Percentiles rank a stretch among this genome's conserved stretches.
Conservation (phyloP, 2,888 invertebrate species). For the Micoletzkya japonica region DNA sequence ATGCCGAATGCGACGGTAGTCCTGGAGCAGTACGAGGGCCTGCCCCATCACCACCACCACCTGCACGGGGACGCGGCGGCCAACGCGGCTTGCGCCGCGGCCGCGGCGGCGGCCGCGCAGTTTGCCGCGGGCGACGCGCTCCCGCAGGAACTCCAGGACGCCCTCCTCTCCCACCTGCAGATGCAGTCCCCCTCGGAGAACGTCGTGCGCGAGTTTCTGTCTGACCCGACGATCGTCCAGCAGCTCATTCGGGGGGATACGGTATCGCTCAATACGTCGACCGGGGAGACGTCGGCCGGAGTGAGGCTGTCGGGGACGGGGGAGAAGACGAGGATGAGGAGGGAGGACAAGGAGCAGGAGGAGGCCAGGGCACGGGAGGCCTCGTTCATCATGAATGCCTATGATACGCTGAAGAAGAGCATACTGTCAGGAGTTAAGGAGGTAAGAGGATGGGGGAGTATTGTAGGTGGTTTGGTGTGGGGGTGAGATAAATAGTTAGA, state of each 20-base stretch:
- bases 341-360: background rate
- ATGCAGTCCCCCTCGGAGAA: background rate
- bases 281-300: slow-evolving; percentile 18
- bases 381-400: background rate
- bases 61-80: background rate
- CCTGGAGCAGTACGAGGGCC: no score
- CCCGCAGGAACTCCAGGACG: slow-evolving; percentile 6
- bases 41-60: no score
- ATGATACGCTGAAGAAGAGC: background rate
- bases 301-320: background rate
- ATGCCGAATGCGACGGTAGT: no score
- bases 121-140: background rate
- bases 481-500: no score
- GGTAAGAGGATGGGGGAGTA: no score
- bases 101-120: background rate
- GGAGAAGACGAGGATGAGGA: background rate
- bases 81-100: background rate
- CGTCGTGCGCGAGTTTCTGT: slow-evolving; percentile 10
- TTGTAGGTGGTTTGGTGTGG: background rate
- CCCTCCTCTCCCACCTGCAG: background rate
- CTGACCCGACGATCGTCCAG: slow-evolving; percentile 10
- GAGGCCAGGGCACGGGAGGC: background rate
- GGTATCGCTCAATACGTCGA: slow-evolving; percentile 21
- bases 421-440: background rate
- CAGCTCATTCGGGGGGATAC: background rate